Base-by-base conservation (phyloP, 2,888 invertebrate genomes). In the Atrina japonica region DNA sequence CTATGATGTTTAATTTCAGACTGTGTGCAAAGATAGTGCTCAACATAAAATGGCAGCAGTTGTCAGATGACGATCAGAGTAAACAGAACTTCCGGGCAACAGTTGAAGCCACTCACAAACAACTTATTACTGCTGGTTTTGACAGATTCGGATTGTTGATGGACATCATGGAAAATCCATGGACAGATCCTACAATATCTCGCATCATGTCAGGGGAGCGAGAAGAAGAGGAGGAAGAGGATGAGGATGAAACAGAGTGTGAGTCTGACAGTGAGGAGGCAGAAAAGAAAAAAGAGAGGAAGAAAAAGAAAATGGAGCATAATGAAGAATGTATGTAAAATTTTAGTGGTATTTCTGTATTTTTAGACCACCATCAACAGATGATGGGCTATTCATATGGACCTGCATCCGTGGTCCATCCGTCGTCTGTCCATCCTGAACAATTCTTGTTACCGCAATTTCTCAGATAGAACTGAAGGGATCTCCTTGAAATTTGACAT, bases 101-200 rank as follows among this genome's bases (percentile, higher is more conserved):
- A 0, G 76, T 87, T 29, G 73, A 81, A 35, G 73, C 78, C 49
- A 81, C 84, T 14, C 83, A 86, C 70, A 70, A 77, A 18, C 80
- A 80, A 35, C 77, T 87, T 40, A 75, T 76, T 3, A 60, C 76
- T 9, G 71, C 76, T 14, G 84, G 83, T 9, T 85, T 82, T 72
- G 71, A 67, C 6, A 75, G 79, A 16, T 86, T 87, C 67, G 75
- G 77, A 49, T 73, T 84, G 60, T 73, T 87, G 29, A 71, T 81
- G 3, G 64, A 70, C 21, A 70, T 87, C 16, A 84, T 83, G 79
- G 83, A 85, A 35, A 83, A 80, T 40, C 85, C 86, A 35, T 89
- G 89, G 89, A 87, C 86, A 27, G 85, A 89, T 66, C 88, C 88
- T 0, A 79, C 79, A 0, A 83, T 89, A 3, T 81, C 82, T 16